Evolutionary conservation across 2,888 invertebrate species (phyloP), one percentile per base, ranked within the genome.

Genomic region (Bibio marci): DNA sequence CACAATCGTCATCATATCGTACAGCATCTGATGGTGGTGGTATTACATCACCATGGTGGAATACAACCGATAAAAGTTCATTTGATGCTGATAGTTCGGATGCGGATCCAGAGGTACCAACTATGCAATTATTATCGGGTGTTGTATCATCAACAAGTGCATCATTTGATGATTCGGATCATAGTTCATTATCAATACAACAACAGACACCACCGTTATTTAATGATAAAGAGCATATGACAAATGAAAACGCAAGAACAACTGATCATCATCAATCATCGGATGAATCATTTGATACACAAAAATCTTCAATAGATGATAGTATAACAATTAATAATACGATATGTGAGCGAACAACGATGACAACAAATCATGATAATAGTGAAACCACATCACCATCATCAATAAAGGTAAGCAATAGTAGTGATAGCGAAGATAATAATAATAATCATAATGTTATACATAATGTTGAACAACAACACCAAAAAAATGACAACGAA

Each of bases 1-100:
- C 76, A 6, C 63, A 74, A 40, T 75, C 75, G 22, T 76, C 73
- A 15, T 76, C 76, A 2, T 76, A 75, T 56, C 73, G 74, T 50
- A 76, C 75, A 1, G 75, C 74, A 11, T 76, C 75, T 2, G 73
- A 73, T 53, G 73, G 71, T 22, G n/a, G n/a, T 46, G 74, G 74
- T 42, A 64, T 65, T 30, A 67, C 65, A 40, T 62, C 65, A 1
- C 69, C 71, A 17, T 71, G 70, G 54, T 71, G 71, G 64, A 67
- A 69, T 15, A 56, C 57, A 41, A 60, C 62, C 43, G 70, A 67
- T 19, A 67, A 66, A 47, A 64, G 62, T 43, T 60, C 60, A 18
- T 54, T 57, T 28, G 60, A 60, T 40, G 47, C 51, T 22, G 53
- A 52, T 22, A 59, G 59, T 47, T 55, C 56, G 0, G 60, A 60